Base-by-base conservation (phyloP, 2,888 invertebrate species). In the Congeria kusceri region DNA sequence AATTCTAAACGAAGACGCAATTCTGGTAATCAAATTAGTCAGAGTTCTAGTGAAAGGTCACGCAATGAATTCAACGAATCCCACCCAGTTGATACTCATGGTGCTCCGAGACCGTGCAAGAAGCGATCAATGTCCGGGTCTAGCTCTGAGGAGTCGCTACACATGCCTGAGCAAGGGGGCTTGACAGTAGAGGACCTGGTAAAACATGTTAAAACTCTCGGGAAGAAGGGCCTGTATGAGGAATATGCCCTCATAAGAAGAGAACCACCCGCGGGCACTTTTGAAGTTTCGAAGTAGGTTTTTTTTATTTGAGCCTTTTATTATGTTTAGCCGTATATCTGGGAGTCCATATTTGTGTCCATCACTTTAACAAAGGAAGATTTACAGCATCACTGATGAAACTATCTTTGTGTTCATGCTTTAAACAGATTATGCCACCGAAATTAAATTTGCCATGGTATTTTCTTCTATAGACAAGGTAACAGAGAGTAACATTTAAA, bases 171-270 rank as follows among this genome's bases (percentile, higher is more conserved):
- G 53, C 80, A 85, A 20, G 86, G 83, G 1, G 92, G 93, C 15
- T 95, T 96, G 93, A 94, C 95, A 23, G 94, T 97, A 88, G 95
- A 95, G 72, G 96, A 96, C 93, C 95, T 97, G 91, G 95, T 97
- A 84, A 96, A 96, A 83, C 95, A 96, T 87, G 95, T 97, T 85
- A 96, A 96, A 83, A 95, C 95, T 89, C 95, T 96, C 84, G 96
- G 97, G 64, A 95, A 97, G 62, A 95, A 96, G 85, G 98, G 98
- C 15, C 95, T 98, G 79, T 95, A 96, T 90, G 96, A 96, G 83
- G 98, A 98, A 94, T 99, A 98, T 95, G 95, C 96, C 57, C 97
- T 97, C 91, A 97, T 98, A 84, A 96, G 97, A 90, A 95, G 95
- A 86, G 95, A 97, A 89, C 96, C 97, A 84, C 97, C 97, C 44